phyloP scores from a whole-genome alignment of 1,140 invertebrate species.

The Caenorhabditis tropicalis region DNA sequence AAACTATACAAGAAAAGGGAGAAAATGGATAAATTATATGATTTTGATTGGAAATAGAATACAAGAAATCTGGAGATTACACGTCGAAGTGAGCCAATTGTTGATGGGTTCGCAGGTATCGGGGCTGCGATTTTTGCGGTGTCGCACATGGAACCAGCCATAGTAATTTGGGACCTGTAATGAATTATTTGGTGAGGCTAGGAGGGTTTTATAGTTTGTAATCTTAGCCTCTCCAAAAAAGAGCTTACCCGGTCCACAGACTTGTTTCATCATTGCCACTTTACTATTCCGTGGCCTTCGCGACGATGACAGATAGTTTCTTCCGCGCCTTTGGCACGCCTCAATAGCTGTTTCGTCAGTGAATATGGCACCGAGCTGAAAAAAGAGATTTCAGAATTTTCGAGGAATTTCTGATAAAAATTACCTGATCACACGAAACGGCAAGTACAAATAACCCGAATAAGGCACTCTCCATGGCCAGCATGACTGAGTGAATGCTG shows the following conservation, averaged over 20 bases:
- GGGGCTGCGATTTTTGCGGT: background rate
- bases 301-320: constrained; percentile 7
- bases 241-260: background rate
- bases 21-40: background rate
- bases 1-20: background rate
- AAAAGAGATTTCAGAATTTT: constrained; percentile 45
- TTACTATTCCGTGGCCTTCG: constrained; percentile 24
- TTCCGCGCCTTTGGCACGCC: constrained; percentile 77
- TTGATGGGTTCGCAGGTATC: background rate
- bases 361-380: constrained; percentile 77
- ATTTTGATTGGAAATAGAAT: too few species aligned
- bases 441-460: constrained; percentile 89
- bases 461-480: constrained; percentile 83
- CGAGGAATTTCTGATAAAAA: too few species aligned
- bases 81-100: constrained; percentile 26
- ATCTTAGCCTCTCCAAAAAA: background rate
- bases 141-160: constrained; percentile 1
- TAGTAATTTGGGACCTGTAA: constrained; percentile 19
- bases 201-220: background rate
- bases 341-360: constrained; percentile 84
- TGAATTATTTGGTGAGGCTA: background rate
- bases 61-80: background rate
- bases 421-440: constrained; percentile 87
- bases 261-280: constrained; percentile 27
- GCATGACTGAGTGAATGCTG: constrained; percentile 84